Base-by-base conservation (phyloP, 2,113 vertebrate genomes). In the Cyanistes caeruleus region DNA sequence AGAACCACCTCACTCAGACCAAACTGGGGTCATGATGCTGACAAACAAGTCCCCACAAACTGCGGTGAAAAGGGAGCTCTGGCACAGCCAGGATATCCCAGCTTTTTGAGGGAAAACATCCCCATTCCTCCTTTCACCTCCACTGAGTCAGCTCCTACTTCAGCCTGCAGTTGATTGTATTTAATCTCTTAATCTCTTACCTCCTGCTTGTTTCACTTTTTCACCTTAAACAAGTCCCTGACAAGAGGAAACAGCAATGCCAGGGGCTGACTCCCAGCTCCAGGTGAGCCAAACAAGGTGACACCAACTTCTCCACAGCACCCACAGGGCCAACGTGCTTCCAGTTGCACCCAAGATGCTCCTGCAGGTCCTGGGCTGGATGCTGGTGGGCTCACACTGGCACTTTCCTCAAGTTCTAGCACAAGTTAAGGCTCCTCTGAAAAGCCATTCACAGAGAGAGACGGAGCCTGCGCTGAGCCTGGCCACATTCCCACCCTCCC, bases 151-250 rank as follows among this genome's bases (percentile, higher is more conserved):
- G 67, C 76, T 56, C 67, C 67, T 27, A 12, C 67, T 62, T 70
- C 52, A 69, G 48, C 10, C 44, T 31, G 2, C n/a, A 59, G 46
- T 1, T 27, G 79, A 89, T 69, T 16, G 0, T 4, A 46, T 28
- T 72, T 70, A 48, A 91, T 72, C 90, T 87, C 52, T 88, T 91
- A 69, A 91, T 62, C 92, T 74, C 84, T 94, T 52, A 75, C 91
- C 95, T 95, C 84, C 82, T 41, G 77, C 74, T 60, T 60, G 67
- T 53, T 93, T 92, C 84, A 74, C 88, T 96, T 94, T 82, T 93
- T 81, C 95, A 87, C 77, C 88, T 84, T 31, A 75, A 81, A 53
- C 35, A 12, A 93, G 59, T 17, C n/a, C 23, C 60, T 17, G n/a
- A 58, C 28, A 44, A 12, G 43, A 62, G 13, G 35, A 33, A 60